Percentiles rank a stretch among this genome's conserved stretches.
Conservation (phyloP, 2,888 invertebrate species). For the Drosophila tripunctata region DNA sequence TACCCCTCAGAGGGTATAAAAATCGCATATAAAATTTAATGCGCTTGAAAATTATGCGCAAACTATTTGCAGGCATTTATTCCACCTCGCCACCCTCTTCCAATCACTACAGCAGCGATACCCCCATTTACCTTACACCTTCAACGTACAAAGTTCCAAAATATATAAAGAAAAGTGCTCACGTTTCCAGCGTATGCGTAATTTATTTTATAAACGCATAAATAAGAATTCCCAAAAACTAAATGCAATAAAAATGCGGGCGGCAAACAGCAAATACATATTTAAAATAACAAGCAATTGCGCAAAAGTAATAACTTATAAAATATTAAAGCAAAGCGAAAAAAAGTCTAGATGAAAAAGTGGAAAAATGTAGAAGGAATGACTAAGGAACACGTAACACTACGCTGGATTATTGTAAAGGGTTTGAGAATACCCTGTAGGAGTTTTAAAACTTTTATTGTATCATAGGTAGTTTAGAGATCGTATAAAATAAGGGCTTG, state of each 20-base stretch:
- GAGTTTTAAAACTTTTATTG: neutral
- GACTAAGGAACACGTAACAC: slow-evolving; percentile 5
- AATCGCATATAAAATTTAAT: slow-evolving; percentile 76
- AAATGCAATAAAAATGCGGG: slow-evolving; percentile 71
- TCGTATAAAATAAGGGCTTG: too few relatives aligned
- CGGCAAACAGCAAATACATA: slow-evolving; percentile 56
- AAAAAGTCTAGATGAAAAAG: slow-evolving; percentile 1
- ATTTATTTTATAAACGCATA: slow-evolving; percentile 77
- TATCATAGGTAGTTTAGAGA: too few relatives aligned
- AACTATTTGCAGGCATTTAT: slow-evolving; percentile 66
- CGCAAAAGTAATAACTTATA: slow-evolving; percentile 76
- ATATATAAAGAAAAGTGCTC: slow-evolving; percentile 28
- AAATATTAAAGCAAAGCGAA: slow-evolving; percentile 63
- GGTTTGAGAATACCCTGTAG: slow-evolving; percentile 3
- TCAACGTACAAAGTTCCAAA: slow-evolving; percentile 35
- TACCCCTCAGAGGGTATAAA: too few relatives aligned
- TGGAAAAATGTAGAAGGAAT: slow-evolving; percentile 23
- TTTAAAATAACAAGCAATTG: slow-evolving; percentile 75
- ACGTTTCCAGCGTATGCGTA: slow-evolving; percentile 66
- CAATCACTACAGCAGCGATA: too few relatives aligned
- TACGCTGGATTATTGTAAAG: neutral
- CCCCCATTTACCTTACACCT: neutral
- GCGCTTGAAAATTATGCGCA: slow-evolving; percentile 76
- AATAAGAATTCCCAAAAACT: slow-evolving; percentile 73
- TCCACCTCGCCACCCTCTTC: neutral